phyloP scores from a whole-genome alignment of 2,888 invertebrate species.

The Rhorus exstirpatorius region DNA sequence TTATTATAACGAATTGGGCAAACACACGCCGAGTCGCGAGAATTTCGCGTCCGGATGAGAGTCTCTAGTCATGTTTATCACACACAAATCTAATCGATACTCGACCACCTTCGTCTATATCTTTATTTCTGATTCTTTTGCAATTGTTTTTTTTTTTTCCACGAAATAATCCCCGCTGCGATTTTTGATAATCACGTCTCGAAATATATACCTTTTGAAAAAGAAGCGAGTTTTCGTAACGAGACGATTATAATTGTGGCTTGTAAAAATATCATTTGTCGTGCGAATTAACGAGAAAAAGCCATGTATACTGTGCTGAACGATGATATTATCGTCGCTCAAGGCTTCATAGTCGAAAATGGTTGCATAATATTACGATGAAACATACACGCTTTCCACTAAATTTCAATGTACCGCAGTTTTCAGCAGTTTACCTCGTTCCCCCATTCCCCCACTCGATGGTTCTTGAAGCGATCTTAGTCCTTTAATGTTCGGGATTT shows the following conservation, averaged over 20 bases:
- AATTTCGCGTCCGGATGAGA: slow-evolving; percentile 46
- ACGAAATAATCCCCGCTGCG: not conserved
- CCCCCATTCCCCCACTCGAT: no score
- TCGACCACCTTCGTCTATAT: slow-evolving; percentile 13
- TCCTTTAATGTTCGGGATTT: no score
- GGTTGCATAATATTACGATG: slow-evolving; percentile 52
- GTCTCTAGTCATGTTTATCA: slow-evolving; percentile 37
- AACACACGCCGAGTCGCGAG: slow-evolving; percentile 52
- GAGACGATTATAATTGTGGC: slow-evolving; percentile 52
- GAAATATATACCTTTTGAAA: slow-evolving; percentile 11
- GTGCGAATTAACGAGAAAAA: slow-evolving; percentile 32
- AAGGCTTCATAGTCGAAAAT: slow-evolving; percentile 57
- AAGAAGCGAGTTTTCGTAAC: slow-evolving; percentile 30
- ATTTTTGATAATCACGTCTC: slow-evolving; percentile 15
- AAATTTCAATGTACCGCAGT: slow-evolving; percentile 22
- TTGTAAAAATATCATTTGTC: slow-evolving; percentile 39
- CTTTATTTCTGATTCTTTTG: slow-evolving; percentile 3
- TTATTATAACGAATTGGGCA: slow-evolving; percentile 64
- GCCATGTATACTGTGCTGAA: slow-evolving; percentile 2
- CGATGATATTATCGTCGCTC: slow-evolving; percentile 41
- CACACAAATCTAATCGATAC: slow-evolving; percentile 20
- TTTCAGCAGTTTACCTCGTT: no score
- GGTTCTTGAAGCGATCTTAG: no score
- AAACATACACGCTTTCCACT: slow-evolving; percentile 11
- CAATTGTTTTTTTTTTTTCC: slow-evolving; percentile 11